Percentiles rank a stretch among this genome's conserved stretches.
phyloP scores from a whole-genome alignment of 64 coral and sea anemone genomes.

The Trachythela sp. region DNA sequence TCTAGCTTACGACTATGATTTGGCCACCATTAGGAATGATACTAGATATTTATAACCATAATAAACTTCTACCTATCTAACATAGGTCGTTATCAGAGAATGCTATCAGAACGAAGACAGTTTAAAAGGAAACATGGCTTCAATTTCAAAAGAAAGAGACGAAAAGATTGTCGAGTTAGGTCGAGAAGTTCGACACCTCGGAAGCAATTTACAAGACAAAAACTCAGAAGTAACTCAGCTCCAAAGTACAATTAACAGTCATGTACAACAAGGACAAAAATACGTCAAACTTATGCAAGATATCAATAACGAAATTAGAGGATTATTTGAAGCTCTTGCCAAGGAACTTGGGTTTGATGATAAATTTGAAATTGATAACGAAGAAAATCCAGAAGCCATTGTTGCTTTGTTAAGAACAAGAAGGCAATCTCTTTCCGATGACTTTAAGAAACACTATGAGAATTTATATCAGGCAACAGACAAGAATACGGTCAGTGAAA shows the following conservation, averaged over 20 bases:
- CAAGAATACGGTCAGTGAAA: neutral
- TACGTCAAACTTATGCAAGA: neutral
- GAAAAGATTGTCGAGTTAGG: neutral
- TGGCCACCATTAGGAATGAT: too few relatives aligned
- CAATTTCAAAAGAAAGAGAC: neutral
- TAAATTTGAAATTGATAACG: neutral
- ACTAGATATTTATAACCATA: too few relatives aligned
- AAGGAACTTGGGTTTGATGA: neutral
- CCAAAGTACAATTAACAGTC: neutral
- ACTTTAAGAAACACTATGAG: neutral
- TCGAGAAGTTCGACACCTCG: neutral
- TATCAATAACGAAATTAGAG: neutral
- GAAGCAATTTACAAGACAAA: neutral
- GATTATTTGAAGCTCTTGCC: neutral
- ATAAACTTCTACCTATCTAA: too few relatives aligned
- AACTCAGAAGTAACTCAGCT: neutral
- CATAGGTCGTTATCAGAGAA: neutral
- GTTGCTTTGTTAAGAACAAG: neutral
- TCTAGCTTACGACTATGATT: too few relatives aligned
- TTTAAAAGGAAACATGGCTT: neutral
- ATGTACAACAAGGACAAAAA: neutral
- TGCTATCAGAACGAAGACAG: neutral
- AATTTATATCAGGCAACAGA: neutral
- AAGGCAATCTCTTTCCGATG: neutral
- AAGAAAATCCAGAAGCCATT: neutral